phyloP scores from a whole-genome alignment of 2,797 vertebrate genomes.

The Hemibagrus guttatus region DNA sequence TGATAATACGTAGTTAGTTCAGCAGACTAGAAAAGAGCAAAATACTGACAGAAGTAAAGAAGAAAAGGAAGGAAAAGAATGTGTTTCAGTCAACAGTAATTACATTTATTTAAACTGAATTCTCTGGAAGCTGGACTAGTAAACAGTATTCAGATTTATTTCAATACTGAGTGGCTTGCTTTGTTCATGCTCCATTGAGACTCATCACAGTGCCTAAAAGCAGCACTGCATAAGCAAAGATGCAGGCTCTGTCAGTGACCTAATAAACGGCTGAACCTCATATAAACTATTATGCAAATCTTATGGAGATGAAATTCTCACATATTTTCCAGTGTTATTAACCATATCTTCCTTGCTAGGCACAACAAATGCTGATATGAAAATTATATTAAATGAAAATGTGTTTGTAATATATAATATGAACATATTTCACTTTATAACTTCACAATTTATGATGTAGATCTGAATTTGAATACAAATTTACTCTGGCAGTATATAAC shows the following conservation, averaged over 20 bases:
- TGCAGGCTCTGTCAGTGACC: neutral
- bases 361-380: neutral
- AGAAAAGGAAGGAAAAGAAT: neutral
- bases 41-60: neutral
- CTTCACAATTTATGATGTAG: neutral
- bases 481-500: neutral
- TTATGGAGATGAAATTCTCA: slow-evolving; percentile 17
- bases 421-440: neutral
- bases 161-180: neutral
- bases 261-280: neutral
- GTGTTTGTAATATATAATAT: neutral
- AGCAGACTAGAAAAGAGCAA: neutral
- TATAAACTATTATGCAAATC: slow-evolving; percentile 24
- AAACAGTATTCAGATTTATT: neutral
- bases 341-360: neutral
- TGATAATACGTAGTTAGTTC: neutral
- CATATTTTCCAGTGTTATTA: neutral
- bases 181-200: neutral
- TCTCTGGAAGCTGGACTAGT: neutral
- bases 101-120: neutral
- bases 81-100: neutral
- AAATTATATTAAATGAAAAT: neutral
- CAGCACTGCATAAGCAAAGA: neutral
- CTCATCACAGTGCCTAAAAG: neutral
- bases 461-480: neutral